Base-by-base conservation (phyloP, 2,797 vertebrate genomes). In the Mallotus villosus region DNA sequence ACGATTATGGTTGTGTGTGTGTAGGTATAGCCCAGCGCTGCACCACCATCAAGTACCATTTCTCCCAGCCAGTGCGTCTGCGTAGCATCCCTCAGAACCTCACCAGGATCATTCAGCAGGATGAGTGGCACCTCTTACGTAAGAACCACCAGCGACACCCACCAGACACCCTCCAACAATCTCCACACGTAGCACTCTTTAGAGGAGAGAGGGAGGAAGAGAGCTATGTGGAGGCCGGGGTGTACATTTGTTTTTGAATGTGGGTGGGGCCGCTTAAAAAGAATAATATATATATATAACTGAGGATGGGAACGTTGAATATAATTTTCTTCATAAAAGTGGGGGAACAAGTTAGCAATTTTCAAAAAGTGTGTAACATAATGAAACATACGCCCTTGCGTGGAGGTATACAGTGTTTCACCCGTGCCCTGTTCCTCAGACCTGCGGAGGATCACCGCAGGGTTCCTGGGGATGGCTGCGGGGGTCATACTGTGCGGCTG, bases 121-220 rank as follows among this genome's bases (percentile, higher is more conserved):
- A 94, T 0, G 84, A 94, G 79, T 91, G 91, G 91, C 90, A 92
- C 72, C 90, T 94, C 68, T 78, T 92, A 58, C 86, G 79, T 94
- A 89, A 92, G 90, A 86, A 75, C 25, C 14, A 67, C 67, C 49
- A 68, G 41, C 11, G 41, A 46, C 41, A 14, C 41, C 12, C 41
- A 14, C 12, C 41, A 46, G 41, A 12, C 41, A 11, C 41, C 41
- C 41, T 46, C 41, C 41, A 46, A n/a, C 51, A 55, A 55, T 16
- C 51, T 55, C 4, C 19, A n/a, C 16, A 55, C 51, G 0, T 6
- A 17, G 16, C 6, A 17, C 16, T 55, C 51, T n/a, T 6, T 7
- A 55, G 5, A 55, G 51, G 51, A 51, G 49, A 51, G 49, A 51
- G 17, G 49, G 49, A 51, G 49, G 8, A 8, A 16, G 17, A 55